Conservation (phyloP, 1,140 invertebrate species). For the Apis dorsata region DNA sequence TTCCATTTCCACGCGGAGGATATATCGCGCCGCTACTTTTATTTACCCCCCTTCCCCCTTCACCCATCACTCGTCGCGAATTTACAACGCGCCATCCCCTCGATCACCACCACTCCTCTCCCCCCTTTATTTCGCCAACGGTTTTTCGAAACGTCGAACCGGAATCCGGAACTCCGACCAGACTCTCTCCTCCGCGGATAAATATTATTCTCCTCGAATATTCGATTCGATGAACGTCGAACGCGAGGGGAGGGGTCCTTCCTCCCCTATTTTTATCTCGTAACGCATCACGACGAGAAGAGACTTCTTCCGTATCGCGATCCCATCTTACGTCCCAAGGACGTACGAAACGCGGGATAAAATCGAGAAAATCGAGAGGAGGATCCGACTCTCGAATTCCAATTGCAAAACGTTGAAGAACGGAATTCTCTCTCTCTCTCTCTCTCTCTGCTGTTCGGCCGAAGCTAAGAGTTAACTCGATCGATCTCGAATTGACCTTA, state of each 20-base stretch:
- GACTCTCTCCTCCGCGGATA: conserved; percentile 13
- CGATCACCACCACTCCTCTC: not conserved
- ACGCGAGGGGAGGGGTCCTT: not conserved
- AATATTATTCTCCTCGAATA: conserved; percentile 31
- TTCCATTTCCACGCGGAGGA: conserved; percentile 6
- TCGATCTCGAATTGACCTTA: conserved; percentile 54
- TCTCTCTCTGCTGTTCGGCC: not conserved
- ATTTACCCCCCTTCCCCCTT: no score
- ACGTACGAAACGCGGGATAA: no score
- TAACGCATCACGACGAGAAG: not conserved
- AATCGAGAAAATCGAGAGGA: no score
- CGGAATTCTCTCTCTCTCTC: no score
- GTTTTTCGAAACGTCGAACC: not conserved
- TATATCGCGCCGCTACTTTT: conserved; percentile 1
- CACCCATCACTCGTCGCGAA: not conserved
- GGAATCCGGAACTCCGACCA: not conserved
- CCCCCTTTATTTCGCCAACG: conserved; percentile 9
- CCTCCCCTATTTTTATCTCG: conserved; percentile 5
- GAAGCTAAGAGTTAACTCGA: conserved; percentile 48
- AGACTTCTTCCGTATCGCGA: no score
- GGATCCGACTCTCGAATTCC: no score
- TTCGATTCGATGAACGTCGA: conserved; percentile 9
- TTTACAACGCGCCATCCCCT: conserved; percentile 2
- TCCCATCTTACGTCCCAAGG: no score
- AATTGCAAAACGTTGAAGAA: no score